Evolutionary conservation across 2,888 invertebrate species (phyloP).

Genomic region (Antheraea assamensis): DNA sequence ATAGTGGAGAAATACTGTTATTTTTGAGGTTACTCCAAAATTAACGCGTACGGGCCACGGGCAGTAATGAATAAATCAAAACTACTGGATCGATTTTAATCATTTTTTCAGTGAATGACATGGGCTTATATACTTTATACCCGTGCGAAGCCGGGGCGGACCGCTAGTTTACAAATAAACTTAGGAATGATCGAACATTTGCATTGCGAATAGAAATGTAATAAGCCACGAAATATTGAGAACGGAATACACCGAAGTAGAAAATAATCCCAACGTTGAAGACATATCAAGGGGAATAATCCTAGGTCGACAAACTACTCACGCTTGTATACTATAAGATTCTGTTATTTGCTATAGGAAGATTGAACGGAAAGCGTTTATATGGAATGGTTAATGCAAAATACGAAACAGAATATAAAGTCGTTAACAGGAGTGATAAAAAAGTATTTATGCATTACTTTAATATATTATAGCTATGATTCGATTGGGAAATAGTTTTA

Average conservation of each 20-base stretch:
- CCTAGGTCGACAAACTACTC: constrained; percentile 8
- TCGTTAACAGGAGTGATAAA: not conserved
- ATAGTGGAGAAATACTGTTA: no score
- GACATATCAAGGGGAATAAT: constrained; percentile 6
- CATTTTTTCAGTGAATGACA: no score
- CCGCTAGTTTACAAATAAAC: not conserved
- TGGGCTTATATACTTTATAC: no score
- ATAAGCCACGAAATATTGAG: constrained; percentile 7
- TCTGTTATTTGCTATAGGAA: not conserved
- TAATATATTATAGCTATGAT: not conserved
- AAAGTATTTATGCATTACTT: not conserved
- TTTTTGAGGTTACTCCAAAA: no score
- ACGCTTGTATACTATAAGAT: not conserved
- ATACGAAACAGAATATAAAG: not conserved
- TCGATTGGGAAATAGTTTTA: no score
- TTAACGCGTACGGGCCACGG: no score
- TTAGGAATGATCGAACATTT: not conserved
- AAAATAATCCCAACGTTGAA: constrained; percentile 6
- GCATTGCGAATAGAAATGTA: not conserved
- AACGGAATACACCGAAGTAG: constrained; percentile 3
- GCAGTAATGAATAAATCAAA: no score
- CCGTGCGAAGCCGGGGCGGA: no score
- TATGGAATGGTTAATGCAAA: not conserved
- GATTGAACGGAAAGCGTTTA: not conserved
- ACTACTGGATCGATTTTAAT: no score